Conservation (phyloP, 2,888 invertebrate genomes). For the Apodemia zela region DNA sequence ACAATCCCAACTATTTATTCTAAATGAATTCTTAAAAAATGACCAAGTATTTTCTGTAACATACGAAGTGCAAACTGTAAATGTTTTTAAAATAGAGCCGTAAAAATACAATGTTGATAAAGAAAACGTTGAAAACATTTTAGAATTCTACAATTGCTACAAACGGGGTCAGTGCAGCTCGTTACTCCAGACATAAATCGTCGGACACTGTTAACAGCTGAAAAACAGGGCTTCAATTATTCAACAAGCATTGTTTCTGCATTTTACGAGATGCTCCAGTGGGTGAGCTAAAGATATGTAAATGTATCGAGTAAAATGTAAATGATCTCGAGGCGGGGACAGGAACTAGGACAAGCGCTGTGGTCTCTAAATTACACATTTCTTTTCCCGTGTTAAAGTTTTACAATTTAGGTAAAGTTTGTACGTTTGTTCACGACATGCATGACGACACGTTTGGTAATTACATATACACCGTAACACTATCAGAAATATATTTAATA, state of each 20-base stretch:
- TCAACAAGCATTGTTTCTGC: conserved; percentile 48
- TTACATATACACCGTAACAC: too few relatives aligned
- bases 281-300: conserved; percentile 51
- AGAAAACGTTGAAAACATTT: conserved; percentile 19
- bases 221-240: conserved; percentile 52
- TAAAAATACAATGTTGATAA: conserved; percentile 10
- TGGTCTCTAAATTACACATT: conserved; percentile 26
- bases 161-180: conserved; percentile 29
- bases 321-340: conserved; percentile 42
- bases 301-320: conserved; percentile 56
- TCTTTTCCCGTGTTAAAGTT: conserved; percentile 26
- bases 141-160: conserved; percentile 27
- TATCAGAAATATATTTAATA: too few relatives aligned
- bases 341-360: conserved; percentile 22
- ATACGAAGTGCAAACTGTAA: neutral
- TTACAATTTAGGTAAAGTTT: neutral
- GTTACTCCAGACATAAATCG: conserved; percentile 35
- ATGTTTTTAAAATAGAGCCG: neutral
- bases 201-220: conserved; percentile 44
- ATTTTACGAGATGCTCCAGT: conserved; percentile 51
- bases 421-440: neutral
- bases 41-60: neutral
- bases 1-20: too few relatives aligned
- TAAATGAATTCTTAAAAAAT: too few relatives aligned
- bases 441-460: neutral